phyloP scores from a whole-genome alignment of 1,140 invertebrate genomes.

The Ostrea edulis region DNA sequence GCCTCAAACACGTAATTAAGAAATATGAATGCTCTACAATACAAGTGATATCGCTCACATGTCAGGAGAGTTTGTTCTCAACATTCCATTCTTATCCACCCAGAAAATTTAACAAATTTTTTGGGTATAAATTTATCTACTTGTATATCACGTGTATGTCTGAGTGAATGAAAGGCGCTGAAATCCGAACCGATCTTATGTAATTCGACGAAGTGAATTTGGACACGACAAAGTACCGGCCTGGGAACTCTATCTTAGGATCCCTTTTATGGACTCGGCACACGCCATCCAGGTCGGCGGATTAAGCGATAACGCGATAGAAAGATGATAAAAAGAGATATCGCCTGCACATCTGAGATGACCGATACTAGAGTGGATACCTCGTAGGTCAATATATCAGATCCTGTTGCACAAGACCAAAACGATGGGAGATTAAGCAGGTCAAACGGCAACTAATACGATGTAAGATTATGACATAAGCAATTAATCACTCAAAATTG shows the following conservation, averaged over 20 bases:
- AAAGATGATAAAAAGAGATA: neutral
- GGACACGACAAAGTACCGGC: neutral
- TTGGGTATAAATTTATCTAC: neutral
- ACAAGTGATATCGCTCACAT: conserved; percentile 17
- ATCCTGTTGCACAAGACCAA: neutral
- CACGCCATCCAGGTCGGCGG: neutral
- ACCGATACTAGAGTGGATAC: neutral
- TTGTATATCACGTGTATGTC: neutral
- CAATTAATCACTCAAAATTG: neutral
- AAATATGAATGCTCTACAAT: neutral
- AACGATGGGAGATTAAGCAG: neutral
- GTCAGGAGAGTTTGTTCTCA: neutral
- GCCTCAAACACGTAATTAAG: conserved; percentile 22
- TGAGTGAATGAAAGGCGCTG: neutral
- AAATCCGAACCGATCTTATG: neutral
- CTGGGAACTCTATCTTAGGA: neutral
- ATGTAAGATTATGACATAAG: neutral
- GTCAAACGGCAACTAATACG: neutral
- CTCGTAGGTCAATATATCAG: neutral
- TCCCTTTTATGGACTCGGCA: conserved; percentile 6
- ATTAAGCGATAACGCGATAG: conserved; percentile 2
- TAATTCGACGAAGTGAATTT: neutral
- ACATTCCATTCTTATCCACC: conserved; percentile 13
- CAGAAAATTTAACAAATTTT: conserved; percentile 24
- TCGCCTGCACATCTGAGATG: neutral